Base-by-base conservation (phyloP, 2,797 vertebrate genomes). In the Platyrinchus mystaceus region DNA sequence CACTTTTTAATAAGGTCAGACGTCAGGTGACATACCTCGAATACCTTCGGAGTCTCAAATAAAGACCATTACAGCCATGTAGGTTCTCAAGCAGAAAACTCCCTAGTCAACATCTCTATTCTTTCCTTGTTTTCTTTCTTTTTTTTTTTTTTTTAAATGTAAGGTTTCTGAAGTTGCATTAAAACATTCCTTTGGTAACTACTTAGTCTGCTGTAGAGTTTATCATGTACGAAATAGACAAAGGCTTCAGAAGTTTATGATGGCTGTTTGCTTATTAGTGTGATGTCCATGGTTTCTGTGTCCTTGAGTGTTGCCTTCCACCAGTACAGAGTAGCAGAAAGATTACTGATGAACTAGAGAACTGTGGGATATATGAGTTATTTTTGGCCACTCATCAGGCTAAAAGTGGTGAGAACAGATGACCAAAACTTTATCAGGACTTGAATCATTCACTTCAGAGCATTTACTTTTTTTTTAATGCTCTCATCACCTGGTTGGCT, bases 111-210 rank as follows among this genome's bases (percentile, higher is more conserved):
- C 8, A n/a, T 20, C 9, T 44, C 16, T n/a, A 36, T 12, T 49
- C 3, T 37, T 71, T 64, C 4, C n/a, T 46, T 23, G 2, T 47
- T 23, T 43, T 19, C 17, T 10, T 20, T 43, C 4, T 26, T 23
- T 13, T 2, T 47, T 19, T 22, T 23, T 19, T 2, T 32, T 46
- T 32, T 50, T 27, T 0, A 1, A 28, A 37, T 15, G 0, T 36
- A 41, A 76, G 10, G 16, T 2, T 7, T 46, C 34, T 73, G 36
- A 86, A 70, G 37, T 44, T 71, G 9, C 24, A 66, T 53, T 64
- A 56, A 75, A 79, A 32, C 7, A 6, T 70, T 63, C 4, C 13
- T 21, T 23, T 12, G 23, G 7, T 5, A 7, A 14, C 8, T 74
- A 2, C 28, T 82, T 70, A 55, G 13, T 46, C 28, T 68, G 19